Evolutionary conservation across 2,797 vertebrate species (phyloP).

Genomic region (Gymnothorax reevesii): DNA sequence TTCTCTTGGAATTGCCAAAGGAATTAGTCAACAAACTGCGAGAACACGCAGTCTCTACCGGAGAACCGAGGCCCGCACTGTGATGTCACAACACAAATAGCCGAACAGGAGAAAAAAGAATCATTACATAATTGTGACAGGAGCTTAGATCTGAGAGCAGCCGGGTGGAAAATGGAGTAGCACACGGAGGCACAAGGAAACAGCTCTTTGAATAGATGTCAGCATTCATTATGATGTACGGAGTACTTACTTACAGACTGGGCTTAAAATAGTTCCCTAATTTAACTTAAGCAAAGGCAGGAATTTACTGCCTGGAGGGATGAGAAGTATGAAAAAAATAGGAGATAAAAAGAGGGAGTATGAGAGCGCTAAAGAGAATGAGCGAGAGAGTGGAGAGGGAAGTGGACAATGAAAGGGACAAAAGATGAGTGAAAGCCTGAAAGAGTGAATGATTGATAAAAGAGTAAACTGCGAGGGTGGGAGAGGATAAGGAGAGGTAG

Average conservation of each 20-base stretch:
- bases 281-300: conserved; percentile 36
- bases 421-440: background rate
- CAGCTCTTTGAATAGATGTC: conserved; percentile 60
- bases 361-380: conserved; percentile 39
- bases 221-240: conserved; percentile 66
- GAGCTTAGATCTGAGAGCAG: conserved; percentile 58
- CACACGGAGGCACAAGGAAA: conserved; percentile 29
- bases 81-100: conserved; percentile 56
- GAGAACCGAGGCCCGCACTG: conserved; percentile 49
- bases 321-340: background rate
- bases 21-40: background rate
- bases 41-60: conserved; percentile 32
- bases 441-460: background rate
- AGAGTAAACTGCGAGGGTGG: conserved; percentile 41
- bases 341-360: conserved; percentile 40
- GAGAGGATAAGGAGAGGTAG: conserved; percentile 37
- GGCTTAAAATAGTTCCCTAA: conserved; percentile 50
- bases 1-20: background rate
- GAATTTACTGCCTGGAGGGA: conserved; percentile 43
- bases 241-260: conserved; percentile 56
- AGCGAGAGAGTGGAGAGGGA: background rate
- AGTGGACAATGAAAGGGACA: background rate
- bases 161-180: conserved; percentile 60
- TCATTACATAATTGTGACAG: conserved; percentile 65
- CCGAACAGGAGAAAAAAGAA: conserved; percentile 59